Evolutionary conservation across 2,888 invertebrate genomes (phyloP), one percentile per base, ranked within the genome.

Genomic region (Hipparchia sbordonii): DNA sequence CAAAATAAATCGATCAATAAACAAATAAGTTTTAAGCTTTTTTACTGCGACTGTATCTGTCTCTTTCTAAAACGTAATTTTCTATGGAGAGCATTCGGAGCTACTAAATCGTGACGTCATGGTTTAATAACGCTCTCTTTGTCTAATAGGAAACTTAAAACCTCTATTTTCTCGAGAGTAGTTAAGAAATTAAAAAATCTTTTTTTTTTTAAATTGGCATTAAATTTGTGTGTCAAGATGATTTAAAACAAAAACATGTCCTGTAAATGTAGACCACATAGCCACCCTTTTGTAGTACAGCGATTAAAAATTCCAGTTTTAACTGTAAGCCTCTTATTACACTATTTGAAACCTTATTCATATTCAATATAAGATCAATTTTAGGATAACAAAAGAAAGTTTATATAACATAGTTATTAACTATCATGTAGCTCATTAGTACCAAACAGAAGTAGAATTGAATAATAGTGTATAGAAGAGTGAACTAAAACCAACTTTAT

Each of bases 251-350:
- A 33, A 7, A 12, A 65, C 51, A 7, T 7, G 33, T 33, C 33
- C 23, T 65, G 23, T 7, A 52, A 65, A 12, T 33, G 52, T 12
- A n/a, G 10, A 45, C 52, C 2, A 12, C 6, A 33, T 51, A 10
- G 13, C 10, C 12, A 63, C 33, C 65, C 39, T 39, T 39, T 5
- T 65, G 23, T 10, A n/a, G 33, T 51, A 51, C 52, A 65, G 52
- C 65, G 52, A 65, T 65, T 52, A 65, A 23, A 23, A 65, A 65
- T 52, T 52, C 65, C 65, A 51, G 65, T 65, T 65, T 63, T 65
- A 5, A 6, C 33, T 12, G 3, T 52, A 33, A 65, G 39, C 10
- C 33, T 52, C 7, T 13, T 52, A 13, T 6, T 33, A 65, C 23
- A 65, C 33, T 7, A 65, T 51, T 52, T 10, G 52, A 51, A 12